Percentiles rank a stretch among this genome's conserved stretches.
Evolutionary conservation across 2,797 vertebrate genomes (phyloP).

Genomic region (Aphelocoma californica): DNA sequence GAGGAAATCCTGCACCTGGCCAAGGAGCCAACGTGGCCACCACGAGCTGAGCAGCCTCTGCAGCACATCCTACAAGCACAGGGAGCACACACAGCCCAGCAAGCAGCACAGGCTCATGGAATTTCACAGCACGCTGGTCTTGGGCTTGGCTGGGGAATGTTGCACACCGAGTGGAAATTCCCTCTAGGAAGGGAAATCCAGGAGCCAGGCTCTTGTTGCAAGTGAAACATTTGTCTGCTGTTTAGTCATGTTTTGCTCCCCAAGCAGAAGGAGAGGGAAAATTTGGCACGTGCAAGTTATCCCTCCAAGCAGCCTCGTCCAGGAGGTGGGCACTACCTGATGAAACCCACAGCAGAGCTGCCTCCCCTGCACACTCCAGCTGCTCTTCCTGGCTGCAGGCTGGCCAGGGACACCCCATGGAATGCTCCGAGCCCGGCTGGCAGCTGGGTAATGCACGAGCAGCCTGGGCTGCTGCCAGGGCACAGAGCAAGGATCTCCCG

Average conservation of each 20-base stretch:
- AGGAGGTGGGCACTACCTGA: background rate
- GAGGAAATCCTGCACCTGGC: background rate
- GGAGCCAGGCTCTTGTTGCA: background rate
- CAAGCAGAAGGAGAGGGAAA: background rate
- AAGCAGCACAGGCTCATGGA: rapidly evolving
- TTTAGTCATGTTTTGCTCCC: background rate
- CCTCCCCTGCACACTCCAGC: background rate
- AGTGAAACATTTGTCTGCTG: background rate
- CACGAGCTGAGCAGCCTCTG: background rate
- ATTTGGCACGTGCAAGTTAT: rapidly evolving
- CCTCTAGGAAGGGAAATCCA: background rate
- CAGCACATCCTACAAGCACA: background rate
- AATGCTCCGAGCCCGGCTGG: rapidly evolving
- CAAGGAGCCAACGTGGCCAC: background rate
- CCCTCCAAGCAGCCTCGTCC: background rate
- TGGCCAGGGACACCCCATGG: background rate
- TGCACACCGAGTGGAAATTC: background rate
- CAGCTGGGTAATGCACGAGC: background rate
- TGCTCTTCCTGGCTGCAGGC: background rate
- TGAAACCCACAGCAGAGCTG: background rate
- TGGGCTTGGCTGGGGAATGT: background rate
- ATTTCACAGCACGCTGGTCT: background rate
- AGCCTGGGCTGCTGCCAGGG: background rate
- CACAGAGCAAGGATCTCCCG: background rate
- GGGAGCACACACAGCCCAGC: background rate